Percentiles rank a stretch among this genome's conserved stretches.
Evolutionary conservation across 2,797 vertebrate genomes (phyloP).

Genomic region (Molossus alvarezi): DNA sequence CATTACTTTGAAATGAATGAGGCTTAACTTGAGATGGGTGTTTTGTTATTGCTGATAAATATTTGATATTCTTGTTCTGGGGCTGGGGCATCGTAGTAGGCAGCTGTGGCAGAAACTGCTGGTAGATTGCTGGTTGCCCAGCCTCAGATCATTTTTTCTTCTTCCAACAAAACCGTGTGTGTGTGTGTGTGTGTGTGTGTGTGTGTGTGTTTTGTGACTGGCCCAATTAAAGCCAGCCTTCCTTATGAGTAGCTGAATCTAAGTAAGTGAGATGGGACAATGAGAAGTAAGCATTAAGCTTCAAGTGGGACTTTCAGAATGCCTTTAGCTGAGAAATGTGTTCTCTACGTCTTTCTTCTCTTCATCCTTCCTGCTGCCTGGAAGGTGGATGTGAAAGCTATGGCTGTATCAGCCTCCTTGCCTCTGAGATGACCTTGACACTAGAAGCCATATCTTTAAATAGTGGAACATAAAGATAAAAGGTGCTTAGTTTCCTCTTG

Average conservation of each 20-base stretch:
- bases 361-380: not conserved
- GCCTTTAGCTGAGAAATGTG: not conserved
- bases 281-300: not conserved
- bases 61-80: not conserved
- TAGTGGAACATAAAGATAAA: not conserved
- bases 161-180: not conserved
- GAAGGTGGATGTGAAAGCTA: not conserved
- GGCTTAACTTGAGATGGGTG: not conserved
- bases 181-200: not conserved
- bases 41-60: conserved; percentile 18
- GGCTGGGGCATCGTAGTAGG: not conserved
- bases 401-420: not conserved
- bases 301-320: not conserved
- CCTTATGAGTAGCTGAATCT: not conserved
- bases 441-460: not conserved
- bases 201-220: not conserved
- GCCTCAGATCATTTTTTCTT: not conserved
- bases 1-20: conserved; percentile 11
- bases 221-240: not conserved
- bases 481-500: not conserved
- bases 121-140: not conserved
- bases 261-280: not conserved
- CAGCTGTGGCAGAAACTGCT: not conserved
- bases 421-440: not conserved
- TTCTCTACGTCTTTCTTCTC: not conserved